A percentile compares a stretch with the other conserved stretches of the same genome.
phyloP scores from a whole-genome alignment of 2,113 vertebrate genomes.

The Oceanites oceanicus region DNA sequence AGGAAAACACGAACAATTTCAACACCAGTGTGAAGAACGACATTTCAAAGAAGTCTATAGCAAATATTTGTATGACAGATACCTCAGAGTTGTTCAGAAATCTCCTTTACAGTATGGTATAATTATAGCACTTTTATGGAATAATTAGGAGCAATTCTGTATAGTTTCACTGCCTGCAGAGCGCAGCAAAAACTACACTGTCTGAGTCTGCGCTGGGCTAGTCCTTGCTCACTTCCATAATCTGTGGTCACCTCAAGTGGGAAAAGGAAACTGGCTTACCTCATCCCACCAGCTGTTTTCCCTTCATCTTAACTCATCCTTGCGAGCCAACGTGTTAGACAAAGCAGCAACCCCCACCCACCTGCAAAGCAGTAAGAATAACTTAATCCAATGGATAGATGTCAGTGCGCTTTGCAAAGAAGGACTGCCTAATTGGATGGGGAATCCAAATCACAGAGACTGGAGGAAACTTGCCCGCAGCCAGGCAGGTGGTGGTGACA shows the following conservation, averaged over 20 bases:
- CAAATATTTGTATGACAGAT: not conserved
- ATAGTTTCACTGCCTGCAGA: constrained; percentile 37
- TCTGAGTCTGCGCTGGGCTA: not conserved
- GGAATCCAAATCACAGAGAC: not conserved
- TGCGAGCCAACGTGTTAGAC: not conserved
- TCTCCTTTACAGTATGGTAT: not conserved
- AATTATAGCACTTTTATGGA: not conserved
- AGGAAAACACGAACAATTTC: not conserved
- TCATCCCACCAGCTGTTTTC: not conserved
- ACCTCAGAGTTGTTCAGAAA: not conserved
- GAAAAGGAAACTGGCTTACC: not conserved
- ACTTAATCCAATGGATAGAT: not conserved
- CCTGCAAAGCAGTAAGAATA: not conserved
- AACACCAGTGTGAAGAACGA: not conserved
- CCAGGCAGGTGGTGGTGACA: not conserved
- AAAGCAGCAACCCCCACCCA: not conserved
- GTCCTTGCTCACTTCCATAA: not conserved
- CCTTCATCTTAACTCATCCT: not conserved
- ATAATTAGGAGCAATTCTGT: not conserved
- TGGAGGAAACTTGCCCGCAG: not conserved
- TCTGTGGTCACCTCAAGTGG: not conserved
- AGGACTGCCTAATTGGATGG: not conserved
- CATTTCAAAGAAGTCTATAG: not conserved
- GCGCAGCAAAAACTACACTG: constrained; percentile 27
- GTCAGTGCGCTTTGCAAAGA: not conserved